Evolutionary conservation across 30 jellyfish, hydroid and myxozoan species (phyloP), one percentile per base, ranked within the genome.

Genomic region (Morbakka virulenta): DNA sequence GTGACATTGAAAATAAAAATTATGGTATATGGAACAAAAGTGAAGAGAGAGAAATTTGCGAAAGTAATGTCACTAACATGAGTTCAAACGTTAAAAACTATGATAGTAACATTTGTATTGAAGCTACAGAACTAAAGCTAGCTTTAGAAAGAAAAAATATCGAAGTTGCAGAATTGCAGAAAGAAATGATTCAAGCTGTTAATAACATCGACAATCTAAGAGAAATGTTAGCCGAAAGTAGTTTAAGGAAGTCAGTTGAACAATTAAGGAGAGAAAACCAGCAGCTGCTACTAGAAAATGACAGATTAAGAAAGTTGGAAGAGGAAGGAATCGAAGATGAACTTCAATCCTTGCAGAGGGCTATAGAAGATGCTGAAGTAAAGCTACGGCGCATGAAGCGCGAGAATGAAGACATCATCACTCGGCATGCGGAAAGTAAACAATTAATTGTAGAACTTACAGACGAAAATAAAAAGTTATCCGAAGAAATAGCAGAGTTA

Each of bases 271-370:
- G 35, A 3, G 66, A 63, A 27, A 62, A 74, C 32, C 23, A 29
- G 32, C 47, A 17, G 27, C 31, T 86, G 50, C 68, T 65, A 25
- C 79, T 26, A 53, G 87, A 71, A 62, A 67, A 80, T 41, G 9
- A 67, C 0, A 50, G 61, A n/a, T 35, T 78, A 62, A 70, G 80
- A 35, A 35, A 47, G 27, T 6, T 78, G 1, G 80, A n/a, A 33
- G 91, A 69, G 69, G 96, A 79, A 47, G 53, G 67, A 32, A 89
- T 89, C 33, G 83, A 86, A 4, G 94, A 77, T 35, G 97, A 89
- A 49, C 76, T 89, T 17, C 78, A 86, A 6, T 81, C 93, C 17
- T 73, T 89, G 77, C 96, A 83, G 47, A 51, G 68, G 22, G 88
- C 91, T 24, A 77, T 89, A 41, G 82, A 69, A 17, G 81, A 64